Evolutionary conservation across 2,113 vertebrate genomes (phyloP).

Genomic region (Nestor notabilis): DNA sequence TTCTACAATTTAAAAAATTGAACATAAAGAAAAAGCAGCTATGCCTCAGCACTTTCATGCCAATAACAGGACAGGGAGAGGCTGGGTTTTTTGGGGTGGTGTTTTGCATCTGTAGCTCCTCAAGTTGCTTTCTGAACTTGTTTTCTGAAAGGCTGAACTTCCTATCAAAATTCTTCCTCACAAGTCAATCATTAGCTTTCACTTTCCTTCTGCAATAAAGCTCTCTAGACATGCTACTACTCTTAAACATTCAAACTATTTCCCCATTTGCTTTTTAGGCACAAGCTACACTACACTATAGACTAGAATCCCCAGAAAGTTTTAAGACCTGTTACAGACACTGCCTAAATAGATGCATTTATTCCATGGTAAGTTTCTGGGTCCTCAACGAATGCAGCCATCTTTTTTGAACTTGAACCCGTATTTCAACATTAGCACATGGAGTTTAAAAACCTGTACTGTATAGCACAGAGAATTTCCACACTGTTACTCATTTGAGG

Average conservation of each 20-base stretch:
- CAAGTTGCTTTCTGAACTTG: neutral
- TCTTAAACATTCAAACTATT: neutral
- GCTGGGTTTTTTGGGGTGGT: rapidly evolving
- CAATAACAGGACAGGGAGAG: neutral
- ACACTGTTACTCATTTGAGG: neutral
- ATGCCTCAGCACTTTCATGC: neutral
- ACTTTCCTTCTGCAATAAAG: neutral
- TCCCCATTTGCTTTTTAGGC: neutral
- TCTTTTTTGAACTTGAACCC: neutral
- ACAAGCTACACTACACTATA: neutral
- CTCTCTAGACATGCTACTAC: neutral
- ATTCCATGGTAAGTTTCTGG: neutral
- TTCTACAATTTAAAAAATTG: neutral
- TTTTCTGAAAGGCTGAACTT: neutral
- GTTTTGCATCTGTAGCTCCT: neutral
- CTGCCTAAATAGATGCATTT: neutral
- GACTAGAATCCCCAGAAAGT: neutral
- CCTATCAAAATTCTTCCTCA: neutral
- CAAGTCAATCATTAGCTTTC: rapidly evolving
- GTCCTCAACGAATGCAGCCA: neutral
- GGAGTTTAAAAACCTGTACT: neutral
- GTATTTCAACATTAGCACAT: neutral
- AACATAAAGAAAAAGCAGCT: neutral
- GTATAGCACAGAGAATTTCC: neutral
- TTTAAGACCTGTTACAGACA: neutral